phyloP scores from a whole-genome alignment of 2,113 vertebrate species.

The Rhea americana region DNA sequence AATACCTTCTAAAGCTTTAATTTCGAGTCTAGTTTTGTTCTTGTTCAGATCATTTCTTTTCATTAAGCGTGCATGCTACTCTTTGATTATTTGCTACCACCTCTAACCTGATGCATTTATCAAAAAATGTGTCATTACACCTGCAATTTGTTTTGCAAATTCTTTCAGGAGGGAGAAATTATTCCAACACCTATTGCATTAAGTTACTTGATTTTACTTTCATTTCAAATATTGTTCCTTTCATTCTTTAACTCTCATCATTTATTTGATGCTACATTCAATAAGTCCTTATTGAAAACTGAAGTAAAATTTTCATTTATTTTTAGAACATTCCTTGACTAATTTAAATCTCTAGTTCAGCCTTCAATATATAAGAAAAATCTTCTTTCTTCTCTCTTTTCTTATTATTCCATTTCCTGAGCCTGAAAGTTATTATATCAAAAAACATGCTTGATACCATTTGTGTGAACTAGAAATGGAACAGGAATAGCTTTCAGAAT shows the following conservation, averaged over 20 bases:
- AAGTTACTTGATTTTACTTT: background rate
- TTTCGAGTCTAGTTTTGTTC: background rate
- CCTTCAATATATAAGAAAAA: background rate
- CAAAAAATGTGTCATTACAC: background rate
- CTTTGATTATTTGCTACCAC: background rate
- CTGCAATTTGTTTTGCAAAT: background rate
- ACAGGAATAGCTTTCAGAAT: background rate
- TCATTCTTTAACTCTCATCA: background rate
- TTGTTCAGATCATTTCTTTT: background rate
- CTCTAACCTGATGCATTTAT: background rate
- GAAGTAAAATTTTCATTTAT: background rate
- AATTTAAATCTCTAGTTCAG: background rate
- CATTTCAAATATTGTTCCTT: background rate
- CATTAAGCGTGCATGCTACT: background rate
- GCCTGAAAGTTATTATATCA: background rate
- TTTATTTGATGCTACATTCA: background rate
- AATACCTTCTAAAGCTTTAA: background rate
- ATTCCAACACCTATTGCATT: background rate
- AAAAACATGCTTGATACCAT: background rate
- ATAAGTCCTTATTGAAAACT: background rate
- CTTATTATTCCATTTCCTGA: background rate
- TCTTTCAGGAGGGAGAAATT: background rate
- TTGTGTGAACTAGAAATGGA: background rate
- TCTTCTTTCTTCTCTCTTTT: background rate
- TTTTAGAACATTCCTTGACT: background rate